Base-by-base conservation (phyloP, 2,797 vertebrate genomes). In the Borostomias antarcticus region DNA sequence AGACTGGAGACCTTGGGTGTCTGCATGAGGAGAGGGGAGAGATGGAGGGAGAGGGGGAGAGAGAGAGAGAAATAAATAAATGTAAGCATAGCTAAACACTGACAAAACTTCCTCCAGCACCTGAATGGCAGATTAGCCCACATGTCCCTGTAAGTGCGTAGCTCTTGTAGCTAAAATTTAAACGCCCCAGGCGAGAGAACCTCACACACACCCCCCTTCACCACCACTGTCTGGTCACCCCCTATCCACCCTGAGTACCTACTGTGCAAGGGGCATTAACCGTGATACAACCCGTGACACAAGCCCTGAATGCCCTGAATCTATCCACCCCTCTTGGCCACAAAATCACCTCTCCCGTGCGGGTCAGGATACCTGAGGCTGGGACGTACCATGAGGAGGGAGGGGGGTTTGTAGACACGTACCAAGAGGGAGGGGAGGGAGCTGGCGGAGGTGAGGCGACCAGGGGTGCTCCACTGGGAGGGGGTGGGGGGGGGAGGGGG, bases 1-100 rank as follows among this genome's bases (percentile, higher is more conserved):
- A 91, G 90, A 0, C 89, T 92, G 17, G 94, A 87, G 0, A 89
- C 81, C 0, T 93, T 93, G 10, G 51, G 94, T 23, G 94, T 89
- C 96, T 98, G 83, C 58, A 43, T 13, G 59, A 9, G 30, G 23
- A 23, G n/a, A 40, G 13, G 8, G 33, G 9, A 23, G 48, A n/a
- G 8, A 23, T 15, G 23, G 47, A 40, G 47, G 17, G 37, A 43
- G 40, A 61, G 35, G 26, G 30, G 43, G 8, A 23, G 19, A 19
- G n/a, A 51, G 48, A 51, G 48, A 25, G 48, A 21, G n/a, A 25
- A n/a, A 50, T 17, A 25, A 7, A 21, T 23, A 23, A 8, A 51
- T 19, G 4, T 3, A 25, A 8, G 48, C 21, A 6, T 21, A 5
- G 48, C 9, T 21, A 28, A 28, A 29, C 26, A 43, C 5, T 3